A percentile compares a stretch with the other conserved stretches of the same genome.
phyloP scores from a whole-genome alignment of 2,113 vertebrate genomes.

The Microcebus lehilahytsara region DNA sequence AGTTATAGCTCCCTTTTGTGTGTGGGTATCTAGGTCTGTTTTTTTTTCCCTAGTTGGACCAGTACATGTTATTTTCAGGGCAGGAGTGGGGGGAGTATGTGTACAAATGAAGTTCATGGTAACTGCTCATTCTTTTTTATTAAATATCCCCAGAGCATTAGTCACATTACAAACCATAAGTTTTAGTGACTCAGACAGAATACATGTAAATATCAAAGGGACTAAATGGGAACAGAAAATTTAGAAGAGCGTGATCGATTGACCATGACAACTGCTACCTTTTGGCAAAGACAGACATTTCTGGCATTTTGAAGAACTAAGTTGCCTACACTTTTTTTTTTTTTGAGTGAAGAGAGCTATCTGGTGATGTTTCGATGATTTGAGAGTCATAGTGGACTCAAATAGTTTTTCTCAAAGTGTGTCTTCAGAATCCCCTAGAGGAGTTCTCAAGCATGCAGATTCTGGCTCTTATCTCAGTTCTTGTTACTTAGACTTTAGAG shows the following conservation, averaged over 20 bases:
- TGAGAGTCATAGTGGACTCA: neutral
- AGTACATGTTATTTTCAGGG: neutral
- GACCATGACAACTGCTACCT: slow-evolving; percentile 43
- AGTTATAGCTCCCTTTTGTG: neutral
- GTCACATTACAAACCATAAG: slow-evolving; percentile 55
- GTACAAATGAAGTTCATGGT: neutral
- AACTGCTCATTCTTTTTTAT: slow-evolving; percentile 25
- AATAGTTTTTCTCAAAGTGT: neutral
- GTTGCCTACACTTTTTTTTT: neutral
- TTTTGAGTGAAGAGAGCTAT: neutral
- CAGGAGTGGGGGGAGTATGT: neutral
- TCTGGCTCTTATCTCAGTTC: neutral
- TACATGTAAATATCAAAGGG: slow-evolving; percentile 57
- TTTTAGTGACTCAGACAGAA: slow-evolving; percentile 62
- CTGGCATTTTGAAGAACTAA: slow-evolving; percentile 53
- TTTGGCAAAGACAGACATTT: slow-evolving; percentile 53
- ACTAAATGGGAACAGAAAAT: slow-evolving; percentile 45
- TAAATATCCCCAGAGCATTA: slow-evolving; percentile 46
- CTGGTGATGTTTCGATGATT: neutral
- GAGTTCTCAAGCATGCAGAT: neutral
- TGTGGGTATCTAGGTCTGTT: neutral
- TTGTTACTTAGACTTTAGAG: neutral
- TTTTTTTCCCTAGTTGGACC: neutral
- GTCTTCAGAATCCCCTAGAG: neutral
- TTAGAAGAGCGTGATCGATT: neutral